Evolutionary conservation across 1,140 invertebrate species (phyloP), one percentile per base, ranked within the genome.

Genomic region (Micrasema minimum): DNA sequence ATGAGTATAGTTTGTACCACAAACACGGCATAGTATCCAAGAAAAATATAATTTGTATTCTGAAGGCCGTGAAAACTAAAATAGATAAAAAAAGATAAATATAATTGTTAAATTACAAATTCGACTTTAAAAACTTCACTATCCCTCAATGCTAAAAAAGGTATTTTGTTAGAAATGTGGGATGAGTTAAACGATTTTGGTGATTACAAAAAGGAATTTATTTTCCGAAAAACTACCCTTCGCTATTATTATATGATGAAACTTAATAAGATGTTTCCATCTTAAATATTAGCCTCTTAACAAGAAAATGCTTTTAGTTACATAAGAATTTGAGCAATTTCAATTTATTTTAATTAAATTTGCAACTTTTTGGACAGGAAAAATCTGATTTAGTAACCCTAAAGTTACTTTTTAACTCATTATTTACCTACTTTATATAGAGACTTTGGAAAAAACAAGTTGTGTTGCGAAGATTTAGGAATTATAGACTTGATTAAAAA

Each of bases 281-380:
- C n/a, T 53, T 26, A 20, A 59, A 59, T 18, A 22, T 12, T 41
- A 59, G 3, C 14, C 38, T 22, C n/a, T 59, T 5, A 22, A 59
- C 55, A 41, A n/a, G 37, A 12, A 43, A 59, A 59, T 10, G 16
- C 14, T 11, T 35, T 59, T 16, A 59, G 26, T 31, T 55, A 12
- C 18, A 3, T 59, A 59, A 59, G 37, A 59, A 43, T 22, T 22
- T 59, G n/a, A 5, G 55, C 16, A 43, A 59, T 59, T 59, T 59
- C 37, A 59, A 59, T 41, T 59, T 41, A 22, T 59, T 20, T 20
- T 59, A 59, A 59, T 59, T 59, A 43, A 59, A 41, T 43, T 12
- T 23, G 16, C 16, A 59, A 59, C 31, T 59, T 59, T 57, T 35
- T 11, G 18, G 16, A 14, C 14, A 23, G 11, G 26, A 59, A 59